Conservation (phyloP, 37 sponge, comb jelly and placozoan genomes). For the Dysidea cf. avara region DNA sequence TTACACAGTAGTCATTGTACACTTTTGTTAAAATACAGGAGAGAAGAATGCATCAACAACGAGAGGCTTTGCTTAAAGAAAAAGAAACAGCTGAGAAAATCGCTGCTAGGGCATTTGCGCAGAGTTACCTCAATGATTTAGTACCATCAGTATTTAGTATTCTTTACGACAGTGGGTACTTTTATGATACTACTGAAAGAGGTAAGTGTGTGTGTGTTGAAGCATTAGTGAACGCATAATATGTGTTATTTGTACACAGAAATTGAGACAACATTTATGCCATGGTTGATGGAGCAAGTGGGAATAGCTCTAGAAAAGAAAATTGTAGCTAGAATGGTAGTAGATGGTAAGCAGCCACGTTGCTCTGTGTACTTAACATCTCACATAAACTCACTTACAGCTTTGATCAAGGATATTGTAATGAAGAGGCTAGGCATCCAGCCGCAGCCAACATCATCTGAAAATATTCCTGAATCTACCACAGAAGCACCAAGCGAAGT, state of each 20-base stretch:
- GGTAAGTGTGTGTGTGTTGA: constrained; percentile 45
- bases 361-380: background rate
- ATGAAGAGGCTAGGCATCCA: constrained; percentile 30
- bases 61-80: constrained; percentile 84
- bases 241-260: constrained; percentile 48
- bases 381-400: constrained; percentile 21
- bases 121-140: constrained; percentile 92
- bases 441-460: constrained; percentile 15
- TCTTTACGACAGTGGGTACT: constrained; percentile 87
- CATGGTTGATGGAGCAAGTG: constrained; percentile 85
- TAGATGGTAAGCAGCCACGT: constrained; percentile 69
- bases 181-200: constrained; percentile 92
- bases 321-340: constrained; percentile 61
- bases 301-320: constrained; percentile 65
- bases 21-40: constrained; percentile 41
- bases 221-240: background rate
- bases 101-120: constrained; percentile 96
- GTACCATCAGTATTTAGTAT: constrained; percentile 94
- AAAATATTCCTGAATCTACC: background rate
- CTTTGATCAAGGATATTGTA: constrained; percentile 41
- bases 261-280: constrained; percentile 82
- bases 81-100: constrained; percentile 94
- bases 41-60: constrained; percentile 85
- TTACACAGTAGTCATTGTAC: too few relatives aligned
- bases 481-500: too few relatives aligned